Percentiles rank a stretch among this genome's conserved stretches.
These are phyloP conservation scores for Cercopithecus diana DNA, from an alignment of 2,797 vertebrate genomes.

Conservation along the genomic window DNA sequence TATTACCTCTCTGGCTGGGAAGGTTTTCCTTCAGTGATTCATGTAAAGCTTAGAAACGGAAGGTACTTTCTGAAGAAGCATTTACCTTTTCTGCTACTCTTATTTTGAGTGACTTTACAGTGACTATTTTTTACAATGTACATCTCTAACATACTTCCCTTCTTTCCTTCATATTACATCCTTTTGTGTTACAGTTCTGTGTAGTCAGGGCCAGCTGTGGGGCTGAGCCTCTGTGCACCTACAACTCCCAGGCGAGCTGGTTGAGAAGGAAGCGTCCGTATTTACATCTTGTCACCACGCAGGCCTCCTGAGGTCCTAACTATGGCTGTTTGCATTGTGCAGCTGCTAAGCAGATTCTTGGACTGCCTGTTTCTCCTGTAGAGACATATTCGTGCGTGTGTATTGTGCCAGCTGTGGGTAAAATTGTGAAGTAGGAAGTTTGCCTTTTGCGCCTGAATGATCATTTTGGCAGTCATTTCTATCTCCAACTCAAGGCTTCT, in stretches of 20 bases:
- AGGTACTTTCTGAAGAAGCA: constrained; percentile 55
- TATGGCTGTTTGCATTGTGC: background rate
- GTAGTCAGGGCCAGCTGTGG: background rate
- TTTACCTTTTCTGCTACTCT: background rate
- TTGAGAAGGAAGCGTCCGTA: background rate
- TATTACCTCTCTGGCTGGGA: background rate
- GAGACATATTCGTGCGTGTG: no score
- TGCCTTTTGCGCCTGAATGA: background rate
- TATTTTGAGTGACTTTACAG: background rate
- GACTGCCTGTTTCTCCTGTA: background rate
- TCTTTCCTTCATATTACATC: background rate
- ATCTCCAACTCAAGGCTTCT: background rate
- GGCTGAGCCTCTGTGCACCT: background rate
- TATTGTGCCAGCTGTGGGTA: background rate
- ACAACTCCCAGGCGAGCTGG: background rate
- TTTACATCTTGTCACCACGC: background rate
- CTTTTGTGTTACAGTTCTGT: background rate
- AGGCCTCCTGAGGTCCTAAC: background rate
- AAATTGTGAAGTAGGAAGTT: background rate
- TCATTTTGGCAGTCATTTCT: background rate
- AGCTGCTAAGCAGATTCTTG: background rate
- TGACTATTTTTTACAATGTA: background rate
- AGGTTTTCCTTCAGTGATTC: constrained; percentile 52
- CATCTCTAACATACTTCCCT: background rate
- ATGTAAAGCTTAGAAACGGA: background rate